Base-by-base conservation (phyloP, 2,797 vertebrate genomes). In the Pseudochaenichthys georgianus region DNA sequence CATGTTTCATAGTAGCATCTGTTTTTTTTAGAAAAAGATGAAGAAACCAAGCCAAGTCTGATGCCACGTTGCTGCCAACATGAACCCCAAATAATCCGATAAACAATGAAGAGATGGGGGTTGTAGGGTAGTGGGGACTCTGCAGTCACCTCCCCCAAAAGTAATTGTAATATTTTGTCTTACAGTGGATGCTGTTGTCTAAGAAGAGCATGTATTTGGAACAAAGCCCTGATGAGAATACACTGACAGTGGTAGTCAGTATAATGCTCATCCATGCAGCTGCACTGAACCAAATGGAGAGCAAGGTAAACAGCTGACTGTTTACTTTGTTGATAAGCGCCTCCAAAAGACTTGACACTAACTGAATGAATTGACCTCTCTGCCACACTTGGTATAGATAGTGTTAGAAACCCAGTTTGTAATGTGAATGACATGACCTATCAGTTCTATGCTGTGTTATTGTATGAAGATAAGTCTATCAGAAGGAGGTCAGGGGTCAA, bases 261-360 rank as follows among this genome's bases (percentile, higher is more conserved):
- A 51, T 59, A 65, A 42, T 55, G 5, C 60, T 67, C 66, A 46
- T 23, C 38, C 57, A 41, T 66, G 84, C 70, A 60, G 28, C 73
- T 28, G 10, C 42, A 57, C 51, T 38, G 13, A 71, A 63, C 70
- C 52, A 57, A 60, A 75, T 65, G 42, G 78, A 83, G 78, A 61
- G 70, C 73, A 76, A 74, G 52, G 67, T 67, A 88, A 85, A 87
- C 77, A 82, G 28, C 34, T 8, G 47, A 50, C 17, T 84, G 75
- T 89, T 87, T 74, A 72, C 77, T 65, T 65, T 74, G 80, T 19
- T 81, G 86, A 88, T 88, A 79, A 73, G 61, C 57, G 64, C 42
- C 7, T 31, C 53, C 52, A 64, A 75, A 70, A 28, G 54, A 72
- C 70, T 55, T 64, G 73, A 75, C 80, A 65, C 50, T 45, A 64